These are phyloP conservation scores for Tyria jacobaeae DNA, from an alignment of 2,888 invertebrate genomes.

Conservation along the genomic window DNA sequence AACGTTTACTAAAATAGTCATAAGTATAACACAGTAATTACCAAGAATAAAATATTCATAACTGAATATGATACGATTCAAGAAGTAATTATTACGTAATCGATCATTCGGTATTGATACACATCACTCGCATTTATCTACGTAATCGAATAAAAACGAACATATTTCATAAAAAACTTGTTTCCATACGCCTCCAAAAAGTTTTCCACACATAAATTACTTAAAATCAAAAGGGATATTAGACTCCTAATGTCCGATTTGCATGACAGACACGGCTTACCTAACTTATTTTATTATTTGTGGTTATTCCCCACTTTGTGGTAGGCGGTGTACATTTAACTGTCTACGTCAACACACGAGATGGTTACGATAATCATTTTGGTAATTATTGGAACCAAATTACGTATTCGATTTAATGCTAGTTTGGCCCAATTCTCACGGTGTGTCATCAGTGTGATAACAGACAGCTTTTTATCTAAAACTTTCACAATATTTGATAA, in stretches of 20 bases:
- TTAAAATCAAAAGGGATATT: conserved; percentile 85
- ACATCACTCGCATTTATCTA: conserved; percentile 69
- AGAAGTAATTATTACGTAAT: conserved; percentile 67
- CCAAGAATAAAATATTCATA: conserved; percentile 42
- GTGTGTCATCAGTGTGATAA: conserved; percentile 31
- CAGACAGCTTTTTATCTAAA: conserved; percentile 6
- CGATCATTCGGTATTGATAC: conserved; percentile 73
- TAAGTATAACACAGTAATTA: conserved; percentile 39
- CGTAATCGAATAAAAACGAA: conserved; percentile 78
- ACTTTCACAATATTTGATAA: not conserved
- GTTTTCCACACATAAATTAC: conserved; percentile 79
- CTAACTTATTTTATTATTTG: conserved; percentile 79
- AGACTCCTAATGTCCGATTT: conserved; percentile 80
- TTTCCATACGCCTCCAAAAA: conserved; percentile 60
- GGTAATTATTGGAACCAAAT: conserved; percentile 79
- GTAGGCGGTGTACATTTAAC: conserved; percentile 76
- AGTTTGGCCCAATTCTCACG: conserved; percentile 68
- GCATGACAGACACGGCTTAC: conserved; percentile 77
- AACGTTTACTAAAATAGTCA: conserved; percentile 30
- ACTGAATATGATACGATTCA: conserved; percentile 40
- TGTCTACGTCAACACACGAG: conserved; percentile 71
- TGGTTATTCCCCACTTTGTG: conserved; percentile 62
- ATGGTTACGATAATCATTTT: conserved; percentile 72
- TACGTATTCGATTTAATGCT: conserved; percentile 63
- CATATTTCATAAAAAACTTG: conserved; percentile 72